Evolutionary conservation across 2,888 invertebrate species (phyloP), one percentile per base, ranked within the genome.

Genomic region (Octodonta nipae): DNA sequence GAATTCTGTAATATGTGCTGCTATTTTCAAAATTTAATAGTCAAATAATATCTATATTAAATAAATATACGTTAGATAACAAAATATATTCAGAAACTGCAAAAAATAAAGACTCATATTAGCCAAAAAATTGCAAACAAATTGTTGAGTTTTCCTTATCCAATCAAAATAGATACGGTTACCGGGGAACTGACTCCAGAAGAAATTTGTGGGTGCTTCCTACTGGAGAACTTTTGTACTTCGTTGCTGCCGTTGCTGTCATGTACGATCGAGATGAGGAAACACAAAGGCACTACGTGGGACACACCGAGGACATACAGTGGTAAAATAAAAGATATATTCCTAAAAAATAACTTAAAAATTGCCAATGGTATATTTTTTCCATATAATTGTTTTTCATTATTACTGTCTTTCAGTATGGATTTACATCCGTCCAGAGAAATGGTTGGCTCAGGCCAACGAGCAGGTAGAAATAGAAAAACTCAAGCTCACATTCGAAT

Each of bases 251-350:
- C 0, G 83, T 91, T 1, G 91, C 86, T 0, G 77, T 92, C 15
- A 72, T 92, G 62, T 84, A 81, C 54, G 86, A 91, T 57, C 71
- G 84, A 28, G 82, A 83, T 40, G 83, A 84, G 56, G 86, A 88
- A 52, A 71, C 79, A 1, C 92, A 92, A 64, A 67, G 89, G 41
- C 89, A 91, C 58, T 92, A 92, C 52, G 76, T 71, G 7, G 89
- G 87, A 4, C 92, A 92, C 55, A 91, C 86, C 0, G 89, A 91
- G 59, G 91, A 92, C 49, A 87, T 92, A 46, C 85, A 87, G 61
- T 88, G 86, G 89, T 89, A 58, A 60, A 55, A 2, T 11, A 3
- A 7, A 3, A n/a, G 3, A 11, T n/a, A 22, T n/a, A 22, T 11
- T 4, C 10, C 11, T 22, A 10, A 11, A 22, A 22, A 22, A 22